These are phyloP conservation scores for Mythimna pallens DNA, from an alignment of 2,888 invertebrate species.

Conservation along the genomic window DNA sequence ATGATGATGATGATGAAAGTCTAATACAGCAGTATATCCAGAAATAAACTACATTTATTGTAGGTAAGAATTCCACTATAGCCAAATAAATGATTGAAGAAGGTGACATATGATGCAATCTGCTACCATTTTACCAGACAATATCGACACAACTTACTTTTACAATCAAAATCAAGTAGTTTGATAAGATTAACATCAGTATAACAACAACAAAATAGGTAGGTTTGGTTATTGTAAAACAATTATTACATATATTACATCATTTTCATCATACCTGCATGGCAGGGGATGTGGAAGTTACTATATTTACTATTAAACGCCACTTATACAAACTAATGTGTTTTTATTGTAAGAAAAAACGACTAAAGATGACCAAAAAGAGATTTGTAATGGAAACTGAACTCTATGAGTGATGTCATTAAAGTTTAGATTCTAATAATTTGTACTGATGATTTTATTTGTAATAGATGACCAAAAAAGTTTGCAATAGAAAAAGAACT, in stretches of 20 bases:
- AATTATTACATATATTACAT: slow-evolving; percentile 13
- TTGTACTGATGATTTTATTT: too few relatives aligned
- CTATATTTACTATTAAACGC: not conserved
- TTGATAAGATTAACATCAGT: slow-evolving; percentile 3
- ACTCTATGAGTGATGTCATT: too few relatives aligned
- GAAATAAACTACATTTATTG: too few relatives aligned
- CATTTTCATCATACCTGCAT: not conserved
- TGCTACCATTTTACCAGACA: not conserved
- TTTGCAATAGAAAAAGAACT: not conserved
- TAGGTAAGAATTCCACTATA: too few relatives aligned
- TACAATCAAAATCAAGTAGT: not conserved
- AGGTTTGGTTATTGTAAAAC: not conserved
- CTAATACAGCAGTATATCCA: too few relatives aligned
- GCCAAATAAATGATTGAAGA: too few relatives aligned
- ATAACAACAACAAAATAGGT: not conserved
- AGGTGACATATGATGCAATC: not conserved
- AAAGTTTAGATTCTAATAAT: not conserved
- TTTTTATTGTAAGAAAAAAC: not conserved
- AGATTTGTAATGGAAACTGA: not conserved
- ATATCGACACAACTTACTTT: not conserved
- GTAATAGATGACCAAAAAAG: not conserved
- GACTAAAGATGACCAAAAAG: not conserved
- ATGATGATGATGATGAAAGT: too few relatives aligned
- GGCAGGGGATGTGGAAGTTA: not conserved
- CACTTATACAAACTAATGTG: not conserved